Percentiles rank a stretch among this genome's conserved stretches.
Conservation (phyloP, 2,113 vertebrate genomes). For the Himantopus leucocephalus region DNA sequence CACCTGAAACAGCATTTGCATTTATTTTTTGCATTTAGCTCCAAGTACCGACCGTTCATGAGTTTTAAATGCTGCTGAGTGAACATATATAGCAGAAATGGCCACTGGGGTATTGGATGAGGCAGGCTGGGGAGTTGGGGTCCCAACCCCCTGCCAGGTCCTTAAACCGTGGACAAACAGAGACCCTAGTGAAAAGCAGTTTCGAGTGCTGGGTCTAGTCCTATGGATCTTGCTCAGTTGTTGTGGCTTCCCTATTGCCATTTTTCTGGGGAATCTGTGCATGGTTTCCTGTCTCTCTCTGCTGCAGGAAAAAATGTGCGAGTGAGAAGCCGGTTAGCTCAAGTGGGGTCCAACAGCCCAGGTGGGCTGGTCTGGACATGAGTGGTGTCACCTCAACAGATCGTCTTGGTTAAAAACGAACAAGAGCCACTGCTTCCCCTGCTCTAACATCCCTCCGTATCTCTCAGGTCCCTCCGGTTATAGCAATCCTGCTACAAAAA, state of each 20-base stretch:
- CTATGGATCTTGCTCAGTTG: accelerated
- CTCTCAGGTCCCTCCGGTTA: not conserved
- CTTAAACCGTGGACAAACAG: not conserved
- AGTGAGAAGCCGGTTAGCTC: not conserved
- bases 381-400: not conserved
- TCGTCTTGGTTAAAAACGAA: not conserved
- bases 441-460: not conserved
- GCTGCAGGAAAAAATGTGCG: not conserved
- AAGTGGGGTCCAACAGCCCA: not conserved
- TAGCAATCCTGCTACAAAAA: not conserved
- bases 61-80: not conserved
- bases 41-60: accelerated
- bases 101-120: not conserved
- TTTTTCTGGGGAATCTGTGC: not conserved
- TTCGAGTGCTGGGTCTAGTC: accelerated
- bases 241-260: not conserved
- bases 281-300: not conserved
- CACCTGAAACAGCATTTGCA: not conserved
- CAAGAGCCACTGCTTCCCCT: not conserved
- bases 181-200: not conserved
- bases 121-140: not conserved
- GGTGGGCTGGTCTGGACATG: not conserved
- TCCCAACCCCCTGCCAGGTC: not conserved
- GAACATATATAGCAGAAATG: not conserved
- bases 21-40: not conserved